Base-by-base conservation (phyloP, 2,888 invertebrate species). In the Xestobium rufovillosum region DNA sequence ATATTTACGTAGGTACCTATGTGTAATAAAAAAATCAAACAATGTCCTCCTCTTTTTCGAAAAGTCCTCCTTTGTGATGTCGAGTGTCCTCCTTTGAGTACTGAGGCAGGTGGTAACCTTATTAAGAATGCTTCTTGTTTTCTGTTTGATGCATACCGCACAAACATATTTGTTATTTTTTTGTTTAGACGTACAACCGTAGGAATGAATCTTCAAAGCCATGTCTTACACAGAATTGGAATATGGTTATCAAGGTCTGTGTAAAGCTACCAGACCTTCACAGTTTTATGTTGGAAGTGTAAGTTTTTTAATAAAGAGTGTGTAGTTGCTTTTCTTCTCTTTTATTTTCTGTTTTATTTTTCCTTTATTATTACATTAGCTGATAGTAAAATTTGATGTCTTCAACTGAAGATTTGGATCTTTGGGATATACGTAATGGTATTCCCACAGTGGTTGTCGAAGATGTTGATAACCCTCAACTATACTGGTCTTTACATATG, bases 211-310 rank as follows among this genome's bases (percentile, higher is more conserved):
- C n/a, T n/a, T n/a, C 6, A 6, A 19, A 38, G 44, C 34, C 42
- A 89, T 90, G 90, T 90, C 89, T 64, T 90, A 90, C 69, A 88
- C 88, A 64, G 89, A 90, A 73, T 71, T 90, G 59, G 90, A 90
- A 72, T 85, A 86, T 72, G 90, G 90, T 53, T 90, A 90, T 71
- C 89, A 88, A 75, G 89, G 83, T 57, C 73, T 86, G 63, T 77
- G 80, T 63, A 83, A 82, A 67, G 76, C 76, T 52, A 65, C 71
- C 59, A 56, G 63, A 51, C 72, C 73, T 47, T 77, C 76, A 44
- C 75, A 80, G 57, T 83, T 83, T 69, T 82, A 79, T 70, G 75
- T 83, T 60, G 83, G 82, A 56, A 75, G 74, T 57, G 76, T 78
- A 72, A 75, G 76, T 74, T 36, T 39, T 32, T 19, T n/a, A 9